Conservation (phyloP, 92 coral and sea anemone genomes). For the Heliopora coerulea region DNA sequence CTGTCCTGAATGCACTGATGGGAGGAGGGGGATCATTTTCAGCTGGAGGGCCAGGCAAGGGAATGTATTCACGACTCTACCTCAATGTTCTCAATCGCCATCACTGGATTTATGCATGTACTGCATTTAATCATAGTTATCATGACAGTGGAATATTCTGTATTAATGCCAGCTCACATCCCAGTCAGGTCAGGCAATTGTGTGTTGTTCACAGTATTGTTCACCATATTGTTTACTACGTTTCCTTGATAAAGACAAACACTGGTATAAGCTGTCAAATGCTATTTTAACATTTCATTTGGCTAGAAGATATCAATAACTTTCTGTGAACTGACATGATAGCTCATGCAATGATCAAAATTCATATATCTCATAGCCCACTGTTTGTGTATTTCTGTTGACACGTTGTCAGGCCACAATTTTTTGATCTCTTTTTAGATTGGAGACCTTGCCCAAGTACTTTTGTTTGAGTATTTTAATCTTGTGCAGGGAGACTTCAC, state of each 20-base stretch:
- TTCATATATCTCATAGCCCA: too few relatives aligned
- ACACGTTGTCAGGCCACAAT: too few relatives aligned
- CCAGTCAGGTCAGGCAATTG: slow-evolving; percentile 79
- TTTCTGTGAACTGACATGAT: too few relatives aligned
- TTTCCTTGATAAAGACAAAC: too few relatives aligned
- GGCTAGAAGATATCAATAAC: too few relatives aligned
- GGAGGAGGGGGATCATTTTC: slow-evolving; percentile 99
- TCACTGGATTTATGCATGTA: slow-evolving; percentile 98
- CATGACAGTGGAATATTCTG: slow-evolving; percentile 91
- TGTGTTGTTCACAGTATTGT: too few relatives aligned
- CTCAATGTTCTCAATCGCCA: slow-evolving; percentile 88
- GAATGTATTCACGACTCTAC: slow-evolving; percentile 96
- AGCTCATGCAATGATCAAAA: too few relatives aligned
- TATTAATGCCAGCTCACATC: slow-evolving; percentile 95
- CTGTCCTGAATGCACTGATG: slow-evolving; percentile 93
- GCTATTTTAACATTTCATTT: too few relatives aligned
- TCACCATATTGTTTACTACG: too few relatives aligned
- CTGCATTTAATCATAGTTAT: slow-evolving; percentile 96
- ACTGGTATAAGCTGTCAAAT: too few relatives aligned
- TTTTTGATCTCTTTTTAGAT: slow-evolving; percentile 53
- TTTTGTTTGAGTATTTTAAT: slow-evolving; percentile 75
- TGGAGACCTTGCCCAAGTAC: slow-evolving; percentile 75
- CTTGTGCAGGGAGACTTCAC: slow-evolving; percentile 60
- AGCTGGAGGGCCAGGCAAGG: slow-evolving; percentile 99
- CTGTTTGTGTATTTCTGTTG: too few relatives aligned